These are phyloP conservation scores for Platanista minor DNA, from an alignment of 2,113 vertebrate species.

Conservation along the genomic window DNA sequence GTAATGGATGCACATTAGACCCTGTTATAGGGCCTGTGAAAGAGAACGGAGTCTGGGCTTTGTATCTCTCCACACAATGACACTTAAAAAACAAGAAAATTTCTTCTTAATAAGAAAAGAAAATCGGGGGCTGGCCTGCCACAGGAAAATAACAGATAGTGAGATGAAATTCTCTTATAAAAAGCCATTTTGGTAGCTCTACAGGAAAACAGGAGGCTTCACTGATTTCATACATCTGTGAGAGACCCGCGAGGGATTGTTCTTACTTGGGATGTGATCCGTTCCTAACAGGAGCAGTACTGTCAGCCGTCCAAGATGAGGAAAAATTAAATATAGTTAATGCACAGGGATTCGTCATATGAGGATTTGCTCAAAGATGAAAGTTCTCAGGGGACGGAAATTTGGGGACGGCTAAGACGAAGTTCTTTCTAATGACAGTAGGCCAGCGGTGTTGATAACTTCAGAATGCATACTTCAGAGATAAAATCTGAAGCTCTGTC, in stretches of 20 bases:
- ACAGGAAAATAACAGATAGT: conserved; percentile 42
- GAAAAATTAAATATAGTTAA: conserved; percentile 52
- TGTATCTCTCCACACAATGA: conserved; percentile 56
- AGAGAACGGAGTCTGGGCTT: conserved; percentile 46
- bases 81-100: conserved; percentile 65
- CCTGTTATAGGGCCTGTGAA: neutral
- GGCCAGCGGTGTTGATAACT: neutral
- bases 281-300: neutral
- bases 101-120: conserved; percentile 57
- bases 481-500: neutral
- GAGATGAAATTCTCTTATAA: conserved; percentile 48
- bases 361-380: conserved; percentile 40
- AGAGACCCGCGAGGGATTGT: neutral
- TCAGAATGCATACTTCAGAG: neutral
- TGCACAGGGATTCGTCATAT: conserved; percentile 20
- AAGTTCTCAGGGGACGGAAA: conserved; percentile 48
- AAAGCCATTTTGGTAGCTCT: conserved; percentile 32
- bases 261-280: neutral
- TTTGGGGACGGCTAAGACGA: conserved; percentile 26
- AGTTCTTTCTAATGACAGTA: conserved; percentile 24
- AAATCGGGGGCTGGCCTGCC: conserved; percentile 33
- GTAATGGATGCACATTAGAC: conserved; percentile 70
- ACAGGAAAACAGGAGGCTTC: conserved; percentile 11
- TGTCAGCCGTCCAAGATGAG: neutral
- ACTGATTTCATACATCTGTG: neutral